These are phyloP conservation scores for Selene dorsalis DNA, from an alignment of 2,797 vertebrate genomes.

Conservation along the genomic window DNA sequence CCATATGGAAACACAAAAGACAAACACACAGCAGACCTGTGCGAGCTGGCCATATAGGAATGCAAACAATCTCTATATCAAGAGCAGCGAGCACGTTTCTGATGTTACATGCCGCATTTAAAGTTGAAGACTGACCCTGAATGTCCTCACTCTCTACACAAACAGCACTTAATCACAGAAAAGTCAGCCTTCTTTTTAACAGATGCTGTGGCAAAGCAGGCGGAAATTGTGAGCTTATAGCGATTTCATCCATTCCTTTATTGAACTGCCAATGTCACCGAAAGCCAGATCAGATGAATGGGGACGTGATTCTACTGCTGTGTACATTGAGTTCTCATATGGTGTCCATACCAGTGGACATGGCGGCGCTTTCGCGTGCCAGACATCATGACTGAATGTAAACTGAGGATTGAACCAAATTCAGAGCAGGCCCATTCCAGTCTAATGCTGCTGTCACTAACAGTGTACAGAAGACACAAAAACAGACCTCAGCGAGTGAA, in stretches of 20 bases:
- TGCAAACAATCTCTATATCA: conserved; percentile 38
- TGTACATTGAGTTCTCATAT: conserved; percentile 59
- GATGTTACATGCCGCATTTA: conserved; percentile 20
- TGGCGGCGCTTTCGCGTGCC: conserved; percentile 31
- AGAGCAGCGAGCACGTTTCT: conserved; percentile 8
- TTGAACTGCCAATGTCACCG: conserved; percentile 41
- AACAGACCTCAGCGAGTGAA: background rate
- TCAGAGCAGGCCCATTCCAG: conserved; percentile 11
- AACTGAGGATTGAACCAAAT: background rate
- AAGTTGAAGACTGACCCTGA: conserved; percentile 41
- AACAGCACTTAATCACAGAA: conserved; percentile 54
- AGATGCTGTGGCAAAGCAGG: conserved; percentile 38
- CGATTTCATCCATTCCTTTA: conserved; percentile 58
- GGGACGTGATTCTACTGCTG: conserved; percentile 38
- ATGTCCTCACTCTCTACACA: conserved; percentile 40
- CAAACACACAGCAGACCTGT: conserved; percentile 31
- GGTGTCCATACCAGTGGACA: conserved; percentile 56
- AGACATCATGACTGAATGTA: conserved; percentile 11
- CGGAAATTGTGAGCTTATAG: conserved; percentile 71
- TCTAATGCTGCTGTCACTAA: background rate
- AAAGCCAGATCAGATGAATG: conserved; percentile 33
- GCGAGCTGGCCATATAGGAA: conserved; percentile 35
- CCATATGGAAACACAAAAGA: conserved; percentile 47
- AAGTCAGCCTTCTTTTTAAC: conserved; percentile 48
- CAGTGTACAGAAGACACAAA: background rate